Evolutionary conservation across 1,140 invertebrate genomes (phyloP).

Genomic region (Ectropis grisescens): DNA sequence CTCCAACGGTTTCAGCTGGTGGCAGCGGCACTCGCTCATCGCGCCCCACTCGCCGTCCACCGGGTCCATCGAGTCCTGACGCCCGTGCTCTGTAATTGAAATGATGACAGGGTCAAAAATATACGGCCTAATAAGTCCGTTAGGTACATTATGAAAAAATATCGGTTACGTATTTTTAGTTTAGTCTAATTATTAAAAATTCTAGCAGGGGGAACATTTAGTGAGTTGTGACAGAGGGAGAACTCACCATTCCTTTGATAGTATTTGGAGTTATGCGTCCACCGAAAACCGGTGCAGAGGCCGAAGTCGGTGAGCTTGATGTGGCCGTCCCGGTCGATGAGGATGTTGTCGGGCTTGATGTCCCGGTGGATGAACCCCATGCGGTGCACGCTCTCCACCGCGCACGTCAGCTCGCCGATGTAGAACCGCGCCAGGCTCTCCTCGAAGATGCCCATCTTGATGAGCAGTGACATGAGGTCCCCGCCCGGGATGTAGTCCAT

Average conservation of each 20-base stretch:
- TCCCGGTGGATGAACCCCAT: constrained; percentile 99
- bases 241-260: constrained; percentile 93
- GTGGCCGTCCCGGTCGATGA: constrained; percentile 97
- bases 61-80: constrained; percentile 97
- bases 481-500: constrained; percentile 99
- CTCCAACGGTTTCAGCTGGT: constrained; percentile 86
- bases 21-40: constrained; percentile 80
- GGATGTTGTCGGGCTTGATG: constrained; percentile 99
- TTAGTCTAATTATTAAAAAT: constrained; percentile 1
- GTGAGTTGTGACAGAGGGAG: too few species aligned
- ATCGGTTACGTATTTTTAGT: too few species aligned
- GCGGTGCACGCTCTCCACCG: constrained; percentile 99
- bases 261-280: constrained; percentile 99
- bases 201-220: too few species aligned
- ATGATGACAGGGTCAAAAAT: too few species aligned
- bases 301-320: constrained; percentile 99
- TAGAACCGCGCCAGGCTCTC: constrained; percentile 96
- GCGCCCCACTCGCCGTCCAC: constrained; percentile 76
- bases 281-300: constrained; percentile 97
- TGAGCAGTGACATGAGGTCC: constrained; percentile 98
- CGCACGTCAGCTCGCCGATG: constrained; percentile 97
- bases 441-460: constrained; percentile 93
- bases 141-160: too few species aligned
- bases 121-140: too few species aligned
- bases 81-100: constrained; percentile 82